A percentile compares a stretch with the other conserved stretches of the same genome.
Conservation (phyloP, 2,797 vertebrate genomes). For the Rhincodon typus region DNA sequence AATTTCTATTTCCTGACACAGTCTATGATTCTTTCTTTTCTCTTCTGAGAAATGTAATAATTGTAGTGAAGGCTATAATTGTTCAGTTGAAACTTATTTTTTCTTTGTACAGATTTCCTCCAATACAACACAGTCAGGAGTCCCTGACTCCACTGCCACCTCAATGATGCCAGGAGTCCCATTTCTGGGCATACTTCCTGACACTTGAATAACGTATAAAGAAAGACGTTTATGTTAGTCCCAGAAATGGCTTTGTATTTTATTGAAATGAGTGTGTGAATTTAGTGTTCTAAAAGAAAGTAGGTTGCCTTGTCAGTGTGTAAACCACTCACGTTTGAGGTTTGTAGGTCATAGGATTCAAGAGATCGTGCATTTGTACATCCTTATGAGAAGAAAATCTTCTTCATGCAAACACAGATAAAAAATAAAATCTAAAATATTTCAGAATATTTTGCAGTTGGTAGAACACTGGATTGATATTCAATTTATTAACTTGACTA, state of each 20-base stretch:
- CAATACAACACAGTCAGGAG: slow-evolving; percentile 65
- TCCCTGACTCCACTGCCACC: no score
- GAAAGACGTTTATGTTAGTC: not conserved
- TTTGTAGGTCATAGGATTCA: not conserved
- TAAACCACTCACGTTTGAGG: not conserved
- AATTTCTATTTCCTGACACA: not conserved
- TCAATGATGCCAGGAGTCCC: no score
- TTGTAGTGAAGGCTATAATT: not conserved
- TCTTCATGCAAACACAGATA: not conserved
- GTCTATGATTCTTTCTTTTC: not conserved
- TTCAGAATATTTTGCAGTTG: not conserved
- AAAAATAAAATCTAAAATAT: not conserved
- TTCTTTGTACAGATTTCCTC: slow-evolving; percentile 63
- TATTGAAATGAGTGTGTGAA: not conserved
- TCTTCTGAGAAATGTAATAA: not conserved
- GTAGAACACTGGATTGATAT: not conserved
- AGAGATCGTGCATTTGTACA: not conserved
- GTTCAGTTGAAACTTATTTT: not conserved
- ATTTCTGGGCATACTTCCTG: no score
- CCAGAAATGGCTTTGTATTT: not conserved
- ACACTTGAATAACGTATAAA: slow-evolving; percentile 38
- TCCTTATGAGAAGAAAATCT: not conserved
- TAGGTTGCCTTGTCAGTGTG: not conserved
- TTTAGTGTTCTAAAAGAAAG: not conserved
- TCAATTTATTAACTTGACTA: not conserved